Base-by-base conservation (phyloP, 2,888 invertebrate genomes). In the Hydroisotoma schaefferi region DNA sequence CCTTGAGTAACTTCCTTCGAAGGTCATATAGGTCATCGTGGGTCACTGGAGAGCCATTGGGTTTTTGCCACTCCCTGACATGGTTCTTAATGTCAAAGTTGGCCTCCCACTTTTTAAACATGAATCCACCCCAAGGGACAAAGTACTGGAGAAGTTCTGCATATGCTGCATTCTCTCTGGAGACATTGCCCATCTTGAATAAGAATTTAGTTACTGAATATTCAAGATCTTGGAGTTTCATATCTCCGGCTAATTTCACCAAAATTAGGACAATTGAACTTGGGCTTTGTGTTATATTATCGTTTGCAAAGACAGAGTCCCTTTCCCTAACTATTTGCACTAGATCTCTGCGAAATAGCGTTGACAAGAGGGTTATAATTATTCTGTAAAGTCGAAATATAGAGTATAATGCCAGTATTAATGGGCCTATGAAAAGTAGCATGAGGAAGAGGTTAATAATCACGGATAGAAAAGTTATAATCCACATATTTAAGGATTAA, bases 91-190 rank as follows among this genome's bases (percentile, higher is more conserved):
- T 49, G 28, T 49, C n/a, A 28, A 49, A 49, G 29, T 28, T 28
- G 8, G 10, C n/a, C 18, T 49, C 49, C 49, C 49, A 49, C 18
- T 49, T 49, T 26, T n/a, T 26, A 28, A 49, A 49, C 49, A 49
- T 15, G 26, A 49, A 49, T 6, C 49, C 49, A 28, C 49, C 6
- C 49, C 49, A 49, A 28, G 15, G 22, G 15, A 25, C 49, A 28
- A 28, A 49, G 20, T 28, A 28, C 28, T 49, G 49, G 3, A 28
- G 27, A 15, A 49, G n/a, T n/a, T n/a, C n/a, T n/a, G n/a, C n/a
- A n/a, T n/a, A 26, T n/a, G n/a, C n/a, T n/a, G 3, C 5, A 18
- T 22, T n/a, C 26, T 5, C 22, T 49, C 28, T 49, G 33, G 33
- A 33, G 6, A 33, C 6, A 10, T 6, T 33, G 15, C 33, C 33